phyloP scores from a whole-genome alignment of 1,140 invertebrate species.

The Macrotrachela quadricornifera region DNA sequence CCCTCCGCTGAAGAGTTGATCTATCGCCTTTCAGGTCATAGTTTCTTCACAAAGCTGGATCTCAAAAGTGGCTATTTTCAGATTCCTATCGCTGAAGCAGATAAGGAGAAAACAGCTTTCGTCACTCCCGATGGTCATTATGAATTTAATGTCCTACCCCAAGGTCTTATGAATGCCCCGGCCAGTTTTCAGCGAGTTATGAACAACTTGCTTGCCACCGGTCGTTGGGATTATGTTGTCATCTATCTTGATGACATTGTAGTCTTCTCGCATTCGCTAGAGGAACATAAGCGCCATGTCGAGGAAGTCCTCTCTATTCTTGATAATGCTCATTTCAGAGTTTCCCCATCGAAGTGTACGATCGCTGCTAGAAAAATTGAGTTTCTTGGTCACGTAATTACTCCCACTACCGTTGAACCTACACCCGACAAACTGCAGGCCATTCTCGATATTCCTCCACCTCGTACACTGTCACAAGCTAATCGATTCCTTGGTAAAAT shows the following conservation, averaged over 20 bases:
- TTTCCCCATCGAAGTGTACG: neutral
- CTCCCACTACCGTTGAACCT: conserved; percentile 11
- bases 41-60: neutral
- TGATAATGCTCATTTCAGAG: neutral
- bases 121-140: conserved; percentile 13
- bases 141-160: conserved; percentile 9
- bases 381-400: conserved; percentile 17
- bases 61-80: conserved; percentile 1
- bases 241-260: conserved; percentile 5
- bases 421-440: conserved; percentile 15
- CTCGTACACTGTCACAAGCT: conserved; percentile 14
- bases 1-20: neutral
- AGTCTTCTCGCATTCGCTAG: neutral
- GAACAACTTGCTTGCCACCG: conserved; percentile 14
- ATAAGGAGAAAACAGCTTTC: conserved; percentile 11
- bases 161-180: conserved; percentile 12
- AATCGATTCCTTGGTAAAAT: conserved; percentile 17
- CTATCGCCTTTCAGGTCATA: neutral
- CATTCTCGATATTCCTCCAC: conserved; percentile 15
- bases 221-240: conserved; percentile 10
- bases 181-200: conserved; percentile 9
- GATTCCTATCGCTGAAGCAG: neutral
- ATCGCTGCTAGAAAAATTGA: conserved; percentile 4
- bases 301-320: neutral
- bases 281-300: neutral